Evolutionary conservation across 2,113 vertebrate species (phyloP).

Genomic region (Dicerorhinus sumatrensis): DNA sequence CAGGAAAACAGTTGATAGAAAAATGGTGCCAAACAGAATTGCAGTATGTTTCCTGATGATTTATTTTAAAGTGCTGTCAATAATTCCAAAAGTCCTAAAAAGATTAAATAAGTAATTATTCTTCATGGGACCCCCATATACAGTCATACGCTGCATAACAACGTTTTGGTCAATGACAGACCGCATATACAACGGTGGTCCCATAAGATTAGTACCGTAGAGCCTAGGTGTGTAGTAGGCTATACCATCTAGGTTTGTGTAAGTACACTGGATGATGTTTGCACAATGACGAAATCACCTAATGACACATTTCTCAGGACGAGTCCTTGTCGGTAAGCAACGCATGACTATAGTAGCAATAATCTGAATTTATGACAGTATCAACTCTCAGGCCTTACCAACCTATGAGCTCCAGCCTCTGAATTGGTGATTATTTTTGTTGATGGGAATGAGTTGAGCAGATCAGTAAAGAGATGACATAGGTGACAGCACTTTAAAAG

Average conservation of each 20-base stretch:
- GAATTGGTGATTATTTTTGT: slow-evolving; percentile 21
- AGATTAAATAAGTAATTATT: slow-evolving; percentile 65
- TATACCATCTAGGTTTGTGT: too few relatives aligned
- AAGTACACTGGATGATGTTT: too few relatives aligned
- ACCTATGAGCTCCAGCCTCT: background rate
- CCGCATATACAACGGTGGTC: too few relatives aligned
- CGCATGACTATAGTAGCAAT: background rate
- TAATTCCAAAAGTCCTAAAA: slow-evolving; percentile 55
- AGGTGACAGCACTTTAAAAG: slow-evolving; percentile 14
- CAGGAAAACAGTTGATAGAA: slow-evolving; percentile 47
- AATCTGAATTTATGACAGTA: slow-evolving; percentile 60
- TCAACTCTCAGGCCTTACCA: background rate
- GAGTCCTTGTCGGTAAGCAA: too few relatives aligned
- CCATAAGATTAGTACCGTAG: too few relatives aligned
- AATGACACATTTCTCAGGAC: too few relatives aligned
- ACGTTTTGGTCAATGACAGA: too few relatives aligned
- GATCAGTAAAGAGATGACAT: slow-evolving; percentile 9
- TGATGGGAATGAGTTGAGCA: background rate
- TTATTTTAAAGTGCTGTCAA: slow-evolving; percentile 47
- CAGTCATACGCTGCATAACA: too few relatives aligned
- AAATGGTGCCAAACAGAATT: slow-evolving; percentile 35
- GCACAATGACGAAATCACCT: too few relatives aligned
- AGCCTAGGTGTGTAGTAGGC: too few relatives aligned
- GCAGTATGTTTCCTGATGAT: background rate
- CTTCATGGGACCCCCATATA: background rate